Evolutionary conservation across 2,113 vertebrate species (phyloP), one percentile per base, ranked within the genome.

Genomic region (Vicugna pacos): DNA sequence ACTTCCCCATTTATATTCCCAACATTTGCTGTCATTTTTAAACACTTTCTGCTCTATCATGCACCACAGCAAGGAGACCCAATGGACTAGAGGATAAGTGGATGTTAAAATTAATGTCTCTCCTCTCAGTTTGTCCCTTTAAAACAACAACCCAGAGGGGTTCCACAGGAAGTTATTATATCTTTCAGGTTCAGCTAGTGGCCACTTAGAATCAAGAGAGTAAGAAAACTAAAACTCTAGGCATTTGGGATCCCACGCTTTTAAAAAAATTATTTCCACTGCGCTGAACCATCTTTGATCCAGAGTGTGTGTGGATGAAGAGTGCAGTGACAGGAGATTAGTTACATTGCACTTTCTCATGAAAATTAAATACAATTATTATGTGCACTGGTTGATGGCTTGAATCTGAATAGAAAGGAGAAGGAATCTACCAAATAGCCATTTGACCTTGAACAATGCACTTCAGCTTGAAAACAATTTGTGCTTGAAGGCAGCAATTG

Each of bases 401-500:
- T 95, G 32, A 67, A 87, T 90, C 52, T 80, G 58, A 91, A 52
- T n/a, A 50, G 32, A 93, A 89, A 85, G 22, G 35, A 72, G 30
- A n/a, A 50, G 17, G 16, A 80, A 54, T n/a, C 64, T 16, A 95
- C 8, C 52, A 76, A 52, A 88, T 65, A 94, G n/a, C 7, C 54
- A 4, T 69, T 93, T 94, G 67, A 95, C 50, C 56, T 95, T 89
- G 75, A 79, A 46, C 9, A 92, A 38, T 24, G 22, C 5, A 70
- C 32, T 94, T 46, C 48, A 79, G 11, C 22, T 62, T 62, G 22
- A 82, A 86, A 96, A 91, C 3, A 56, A 70, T 58, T 89, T 58
- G 72, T 20, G 5, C 22, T 10, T 28, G 56, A 84, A 91, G 93
- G 7, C 2, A 56, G 32, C 26, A 24, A 28, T 69, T 26, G 17